Conservation (phyloP, 2,113 vertebrate genomes). For the Mola mola region DNA sequence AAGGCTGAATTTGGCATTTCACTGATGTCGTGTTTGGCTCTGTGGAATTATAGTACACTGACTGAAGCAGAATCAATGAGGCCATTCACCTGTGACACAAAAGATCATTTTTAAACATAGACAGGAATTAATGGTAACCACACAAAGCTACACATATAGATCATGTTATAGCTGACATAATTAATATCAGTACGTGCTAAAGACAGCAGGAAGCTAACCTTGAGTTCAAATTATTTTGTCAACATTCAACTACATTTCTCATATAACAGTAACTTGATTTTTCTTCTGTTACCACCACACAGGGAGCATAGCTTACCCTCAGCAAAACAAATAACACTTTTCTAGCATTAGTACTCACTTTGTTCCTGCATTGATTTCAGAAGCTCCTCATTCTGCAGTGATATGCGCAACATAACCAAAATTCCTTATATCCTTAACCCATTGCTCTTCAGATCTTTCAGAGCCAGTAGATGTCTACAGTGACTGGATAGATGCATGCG, state of each 20-base stretch:
- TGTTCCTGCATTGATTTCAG: conserved; percentile 4
- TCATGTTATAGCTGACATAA: too few relatives aligned
- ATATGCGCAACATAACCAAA: background rate
- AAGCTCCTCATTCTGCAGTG: background rate
- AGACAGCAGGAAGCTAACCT: too few relatives aligned
- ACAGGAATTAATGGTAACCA: too few relatives aligned
- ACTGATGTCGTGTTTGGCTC: too few relatives aligned
- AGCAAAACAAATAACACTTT: background rate
- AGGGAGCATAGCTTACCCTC: background rate
- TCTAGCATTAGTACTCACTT: background rate
- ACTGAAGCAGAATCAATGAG: too few relatives aligned
- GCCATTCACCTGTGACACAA: too few relatives aligned
- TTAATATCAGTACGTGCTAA: too few relatives aligned
- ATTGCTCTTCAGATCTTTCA: conserved; percentile 85
- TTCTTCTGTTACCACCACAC: background rate
- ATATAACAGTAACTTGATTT: background rate
- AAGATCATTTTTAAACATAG: too few relatives aligned
- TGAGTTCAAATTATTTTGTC: background rate
- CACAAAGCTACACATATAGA: too few relatives aligned
- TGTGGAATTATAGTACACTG: too few relatives aligned
- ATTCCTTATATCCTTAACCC: conserved; percentile 53
- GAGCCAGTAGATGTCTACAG: conserved; percentile 96
- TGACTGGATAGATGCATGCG: conserved; percentile 97
- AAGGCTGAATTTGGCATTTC: too few relatives aligned
- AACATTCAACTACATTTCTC: background rate